A percentile compares a stretch with the other conserved stretches of the same genome.
These are phyloP conservation scores for Leiothrix lutea DNA, from an alignment of 2,113 vertebrate species.

Conservation along the genomic window DNA sequence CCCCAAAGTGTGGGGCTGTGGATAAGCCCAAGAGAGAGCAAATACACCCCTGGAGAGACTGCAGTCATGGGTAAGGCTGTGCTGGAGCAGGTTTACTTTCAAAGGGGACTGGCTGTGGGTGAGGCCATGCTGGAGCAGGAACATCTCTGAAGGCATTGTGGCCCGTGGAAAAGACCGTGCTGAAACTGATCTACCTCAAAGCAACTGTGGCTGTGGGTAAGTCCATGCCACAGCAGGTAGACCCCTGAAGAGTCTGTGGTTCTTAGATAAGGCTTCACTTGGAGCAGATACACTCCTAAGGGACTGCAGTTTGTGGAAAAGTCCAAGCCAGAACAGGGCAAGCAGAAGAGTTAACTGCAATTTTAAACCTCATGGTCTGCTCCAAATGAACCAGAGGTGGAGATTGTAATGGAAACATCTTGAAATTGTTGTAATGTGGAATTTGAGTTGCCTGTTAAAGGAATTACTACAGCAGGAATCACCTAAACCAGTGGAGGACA, in stretches of 20 bases:
- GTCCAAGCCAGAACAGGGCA: background rate
- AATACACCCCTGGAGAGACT: background rate
- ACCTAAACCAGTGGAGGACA: background rate
- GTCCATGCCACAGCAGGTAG: background rate
- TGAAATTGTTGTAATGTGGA: background rate
- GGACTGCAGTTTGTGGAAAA: background rate
- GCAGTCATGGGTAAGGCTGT: background rate
- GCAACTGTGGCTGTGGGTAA: background rate
- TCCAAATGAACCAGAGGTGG: background rate
- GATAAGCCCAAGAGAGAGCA: background rate
- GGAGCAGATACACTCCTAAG: background rate
- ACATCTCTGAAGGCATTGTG: background rate
- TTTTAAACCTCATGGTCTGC: background rate
- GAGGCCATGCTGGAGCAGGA: background rate
- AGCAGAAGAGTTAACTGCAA: background rate
- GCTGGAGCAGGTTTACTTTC: background rate
- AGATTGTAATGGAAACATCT: background rate
- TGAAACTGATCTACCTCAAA: background rate
- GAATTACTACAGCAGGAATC: background rate
- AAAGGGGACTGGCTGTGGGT: background rate
- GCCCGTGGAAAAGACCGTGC: background rate
- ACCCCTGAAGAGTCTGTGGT: background rate
- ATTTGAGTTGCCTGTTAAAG: rapidly evolving
- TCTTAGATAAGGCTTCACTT: background rate
- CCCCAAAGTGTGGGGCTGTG: background rate